Conservation (phyloP, 2,888 invertebrate genomes). For the Agrotis ipsilon region DNA sequence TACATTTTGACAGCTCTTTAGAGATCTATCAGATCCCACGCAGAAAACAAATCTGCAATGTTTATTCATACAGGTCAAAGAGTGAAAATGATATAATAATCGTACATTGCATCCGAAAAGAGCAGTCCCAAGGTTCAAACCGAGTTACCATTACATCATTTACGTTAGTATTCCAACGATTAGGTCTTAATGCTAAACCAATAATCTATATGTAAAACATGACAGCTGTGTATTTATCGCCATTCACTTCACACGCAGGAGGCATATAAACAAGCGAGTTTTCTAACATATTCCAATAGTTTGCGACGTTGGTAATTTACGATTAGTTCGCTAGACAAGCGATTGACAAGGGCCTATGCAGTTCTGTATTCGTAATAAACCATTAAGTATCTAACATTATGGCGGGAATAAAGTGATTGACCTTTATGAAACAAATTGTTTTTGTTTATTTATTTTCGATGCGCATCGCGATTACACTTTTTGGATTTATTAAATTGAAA, state of each 20-base stretch:
- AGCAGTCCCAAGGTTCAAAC: conserved; percentile 4
- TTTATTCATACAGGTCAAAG: not conserved
- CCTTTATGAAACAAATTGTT: not conserved
- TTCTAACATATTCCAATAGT: conserved; percentile 42
- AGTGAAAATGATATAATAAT: no score
- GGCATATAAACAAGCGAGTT: conserved; percentile 38
- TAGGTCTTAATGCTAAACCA: conserved; percentile 42
- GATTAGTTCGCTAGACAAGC: conserved; percentile 29
- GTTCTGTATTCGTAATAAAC: conserved; percentile 18
- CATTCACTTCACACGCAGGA: conserved; percentile 37
- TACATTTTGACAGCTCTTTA: not conserved
- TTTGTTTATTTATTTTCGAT: no score
- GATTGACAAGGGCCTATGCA: conserved; percentile 29
- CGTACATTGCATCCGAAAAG: conserved; percentile 36
- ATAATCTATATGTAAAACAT: conserved; percentile 56
- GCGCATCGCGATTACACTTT: no score
- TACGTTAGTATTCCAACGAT: conserved; percentile 47
- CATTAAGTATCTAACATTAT: not conserved
- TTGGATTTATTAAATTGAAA: no score
- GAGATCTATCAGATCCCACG: not conserved
- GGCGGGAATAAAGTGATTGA: not conserved
- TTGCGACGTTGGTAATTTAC: conserved; percentile 34
- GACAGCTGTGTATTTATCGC: conserved; percentile 53
- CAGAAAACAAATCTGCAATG: not conserved
- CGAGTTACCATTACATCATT: conserved; percentile 30